Evolutionary conservation across 2,888 invertebrate species (phyloP).

Genomic region (Panzeria rudis): DNA sequence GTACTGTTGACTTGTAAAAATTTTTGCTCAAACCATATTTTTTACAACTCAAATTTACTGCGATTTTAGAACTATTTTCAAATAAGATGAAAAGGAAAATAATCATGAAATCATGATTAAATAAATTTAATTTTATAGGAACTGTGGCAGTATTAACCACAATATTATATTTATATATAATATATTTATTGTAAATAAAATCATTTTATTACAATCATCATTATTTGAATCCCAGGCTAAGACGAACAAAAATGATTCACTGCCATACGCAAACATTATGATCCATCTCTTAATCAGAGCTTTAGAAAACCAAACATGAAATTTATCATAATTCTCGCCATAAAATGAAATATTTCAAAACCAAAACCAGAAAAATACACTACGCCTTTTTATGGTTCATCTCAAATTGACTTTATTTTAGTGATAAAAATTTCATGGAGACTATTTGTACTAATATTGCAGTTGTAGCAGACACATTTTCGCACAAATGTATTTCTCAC

Average conservation of each 20-base stretch:
- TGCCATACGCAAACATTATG: constrained; percentile 8
- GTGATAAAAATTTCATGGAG: constrained; percentile 49
- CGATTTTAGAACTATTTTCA: background rate
- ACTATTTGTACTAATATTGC: background rate
- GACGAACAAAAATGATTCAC: constrained; percentile 37
- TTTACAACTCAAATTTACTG: background rate
- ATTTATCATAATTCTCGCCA: constrained; percentile 34
- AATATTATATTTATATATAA: constrained; percentile 6
- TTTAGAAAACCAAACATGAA: constrained; percentile 15
- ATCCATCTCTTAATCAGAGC: constrained; percentile 19
- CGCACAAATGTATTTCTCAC: background rate
- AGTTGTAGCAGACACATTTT: background rate
- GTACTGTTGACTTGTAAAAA: constrained; percentile 9
- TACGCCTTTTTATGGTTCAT: constrained; percentile 62
- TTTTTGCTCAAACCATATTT: background rate
- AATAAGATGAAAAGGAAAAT: background rate
- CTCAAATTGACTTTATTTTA: constrained; percentile 51
- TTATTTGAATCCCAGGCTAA: constrained; percentile 1
- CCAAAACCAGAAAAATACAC: constrained; percentile 36
- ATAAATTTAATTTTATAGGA: constrained; percentile 7
- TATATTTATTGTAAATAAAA: constrained; percentile 11
- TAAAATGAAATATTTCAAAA: constrained; percentile 37
- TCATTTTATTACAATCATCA: constrained; percentile 15
- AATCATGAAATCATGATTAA: constrained; percentile 13
- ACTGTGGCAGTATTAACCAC: background rate